A percentile compares a stretch with the other conserved stretches of the same genome.
Evolutionary conservation across 2,797 vertebrate species (phyloP).

Genomic region (Natrix natrix): DNA sequence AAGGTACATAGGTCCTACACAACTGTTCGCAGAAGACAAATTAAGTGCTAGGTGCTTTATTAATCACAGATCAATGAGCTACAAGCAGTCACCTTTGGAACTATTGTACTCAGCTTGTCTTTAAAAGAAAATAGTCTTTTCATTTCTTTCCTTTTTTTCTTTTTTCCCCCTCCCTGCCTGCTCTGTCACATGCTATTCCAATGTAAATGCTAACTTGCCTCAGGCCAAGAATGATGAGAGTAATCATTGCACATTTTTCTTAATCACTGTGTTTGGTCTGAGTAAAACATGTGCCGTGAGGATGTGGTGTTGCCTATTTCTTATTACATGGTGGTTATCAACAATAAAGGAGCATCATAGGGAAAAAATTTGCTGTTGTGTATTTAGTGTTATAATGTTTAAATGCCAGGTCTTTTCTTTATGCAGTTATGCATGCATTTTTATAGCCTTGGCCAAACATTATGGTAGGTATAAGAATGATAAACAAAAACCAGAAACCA

Average conservation of each 20-base stretch:
- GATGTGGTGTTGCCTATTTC: constrained; percentile 33
- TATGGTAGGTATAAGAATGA: constrained; percentile 34
- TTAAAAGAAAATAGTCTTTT: background rate
- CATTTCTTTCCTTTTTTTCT: background rate
- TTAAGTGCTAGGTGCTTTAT: background rate
- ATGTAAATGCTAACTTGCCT: constrained; percentile 45
- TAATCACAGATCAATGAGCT: background rate
- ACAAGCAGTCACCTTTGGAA: background rate
- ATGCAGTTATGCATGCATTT: constrained; percentile 15
- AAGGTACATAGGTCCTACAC: background rate
- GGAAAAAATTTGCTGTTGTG: constrained; percentile 48
- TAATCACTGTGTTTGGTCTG: constrained; percentile 40
- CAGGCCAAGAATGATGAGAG: constrained; percentile 33
- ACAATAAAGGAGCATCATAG: constrained; percentile 48
- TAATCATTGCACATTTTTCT: constrained; percentile 47
- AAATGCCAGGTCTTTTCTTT: constrained; percentile 19
- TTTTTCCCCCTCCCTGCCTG: background rate
- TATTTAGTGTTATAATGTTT: constrained; percentile 38
- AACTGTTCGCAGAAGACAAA: background rate
- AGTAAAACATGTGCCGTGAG: constrained; percentile 30
- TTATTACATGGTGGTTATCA: constrained; percentile 56
- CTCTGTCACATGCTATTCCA: constrained; percentile 15
- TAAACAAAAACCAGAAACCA: constrained; percentile 24
- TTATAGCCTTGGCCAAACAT: constrained; percentile 20
- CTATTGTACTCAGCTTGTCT: background rate